phyloP scores from a whole-genome alignment of 2,888 invertebrate species.

The Drosophila pseudotakahashii region DNA sequence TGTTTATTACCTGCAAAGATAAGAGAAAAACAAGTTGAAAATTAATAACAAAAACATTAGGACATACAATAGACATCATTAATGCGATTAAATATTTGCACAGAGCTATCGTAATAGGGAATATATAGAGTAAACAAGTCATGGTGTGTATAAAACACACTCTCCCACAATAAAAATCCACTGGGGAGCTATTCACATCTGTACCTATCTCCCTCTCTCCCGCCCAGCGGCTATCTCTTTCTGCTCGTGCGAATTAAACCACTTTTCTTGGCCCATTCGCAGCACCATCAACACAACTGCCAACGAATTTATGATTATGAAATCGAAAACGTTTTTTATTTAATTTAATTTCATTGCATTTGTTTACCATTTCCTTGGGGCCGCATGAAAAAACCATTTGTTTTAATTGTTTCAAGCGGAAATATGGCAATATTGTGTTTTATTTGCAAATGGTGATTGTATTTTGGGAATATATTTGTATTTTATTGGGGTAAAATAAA shows the following conservation, averaged over 20 bases:
- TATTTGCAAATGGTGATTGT: not conserved
- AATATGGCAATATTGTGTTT: slow-evolving; percentile 3
- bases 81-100: slow-evolving; percentile 40
- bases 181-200: slow-evolving; percentile 28
- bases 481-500: not conserved
- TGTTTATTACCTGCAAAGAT: slow-evolving; percentile 42
- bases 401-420: slow-evolving; percentile 43
- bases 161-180: not conserved
- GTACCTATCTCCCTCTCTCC: slow-evolving; percentile 12
- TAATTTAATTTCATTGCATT: slow-evolving; percentile 56
- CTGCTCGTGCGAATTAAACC: slow-evolving; percentile 59
- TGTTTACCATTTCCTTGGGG: slow-evolving; percentile 38
- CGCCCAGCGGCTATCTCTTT: slow-evolving; percentile 7
- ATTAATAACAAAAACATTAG: slow-evolving; percentile 21
- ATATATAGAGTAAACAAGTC: slow-evolving; percentile 12
- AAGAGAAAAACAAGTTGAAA: slow-evolving; percentile 20
- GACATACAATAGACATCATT: slow-evolving; percentile 37
- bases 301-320: slow-evolving; percentile 54
- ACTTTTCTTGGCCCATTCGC: slow-evolving; percentile 54
- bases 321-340: slow-evolving; percentile 60
- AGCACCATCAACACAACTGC: slow-evolving; percentile 29
- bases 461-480: not conserved
- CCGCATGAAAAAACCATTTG: not conserved
- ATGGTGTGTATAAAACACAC: slow-evolving; percentile 4
- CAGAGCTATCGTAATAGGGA: slow-evolving; percentile 11